Conservation (phyloP, 2,113 vertebrate genomes). For the Oreochromis aureus region DNA sequence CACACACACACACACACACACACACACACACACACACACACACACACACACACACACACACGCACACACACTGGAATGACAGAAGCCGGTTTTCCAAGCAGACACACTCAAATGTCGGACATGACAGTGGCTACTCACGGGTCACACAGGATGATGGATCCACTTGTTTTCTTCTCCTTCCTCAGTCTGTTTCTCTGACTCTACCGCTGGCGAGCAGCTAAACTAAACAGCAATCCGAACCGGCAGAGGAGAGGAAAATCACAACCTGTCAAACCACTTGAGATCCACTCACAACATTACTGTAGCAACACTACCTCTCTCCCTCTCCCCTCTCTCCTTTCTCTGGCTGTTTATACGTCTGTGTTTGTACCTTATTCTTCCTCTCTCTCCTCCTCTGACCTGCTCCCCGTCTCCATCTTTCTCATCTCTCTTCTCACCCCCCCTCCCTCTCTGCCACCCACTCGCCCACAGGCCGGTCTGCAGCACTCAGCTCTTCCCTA, state of each 20-base stretch:
- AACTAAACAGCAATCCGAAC: background rate
- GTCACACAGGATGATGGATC: background rate
- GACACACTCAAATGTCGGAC: background rate
- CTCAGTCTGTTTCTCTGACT: background rate
- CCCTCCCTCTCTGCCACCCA: background rate
- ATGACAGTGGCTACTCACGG: conserved; percentile 37
- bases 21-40: background rate
- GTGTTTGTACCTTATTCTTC: conserved; percentile 14
- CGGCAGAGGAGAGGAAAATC: conserved; percentile 45
- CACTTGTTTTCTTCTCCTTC: background rate
- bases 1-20: background rate
- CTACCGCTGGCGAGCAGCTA: background rate
- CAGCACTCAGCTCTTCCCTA: conserved; percentile 7
- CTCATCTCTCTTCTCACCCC: background rate
- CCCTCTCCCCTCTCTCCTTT: background rate
- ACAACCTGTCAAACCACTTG: conserved; percentile 55
- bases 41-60: background rate
- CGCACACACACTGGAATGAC: background rate
- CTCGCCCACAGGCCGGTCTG: conserved; percentile 26
- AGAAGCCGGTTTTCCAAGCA: background rate
- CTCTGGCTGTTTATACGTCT: conserved; percentile 1
- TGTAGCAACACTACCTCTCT: background rate
- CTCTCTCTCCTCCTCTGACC: conserved; percentile 33
- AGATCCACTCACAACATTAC: conserved; percentile 19
- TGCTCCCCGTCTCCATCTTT: conserved; percentile 17